Evolutionary conservation across 2,888 invertebrate species (phyloP).

Genomic region (Limnephilus auricula): DNA sequence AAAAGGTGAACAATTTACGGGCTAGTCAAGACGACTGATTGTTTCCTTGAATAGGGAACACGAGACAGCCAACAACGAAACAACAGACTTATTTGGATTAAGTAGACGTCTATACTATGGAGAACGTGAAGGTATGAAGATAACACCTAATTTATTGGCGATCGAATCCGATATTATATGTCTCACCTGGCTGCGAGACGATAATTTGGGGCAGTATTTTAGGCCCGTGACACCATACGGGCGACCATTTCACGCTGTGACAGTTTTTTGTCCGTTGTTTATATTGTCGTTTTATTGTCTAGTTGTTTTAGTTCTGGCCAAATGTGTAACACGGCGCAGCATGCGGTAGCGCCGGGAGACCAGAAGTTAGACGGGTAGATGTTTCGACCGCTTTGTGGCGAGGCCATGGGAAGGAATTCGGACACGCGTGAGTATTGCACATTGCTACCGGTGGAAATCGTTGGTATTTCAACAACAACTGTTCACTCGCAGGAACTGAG

Average conservation of each 20-base stretch:
- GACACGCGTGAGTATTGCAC: constrained; percentile 17
- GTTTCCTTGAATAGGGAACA: constrained; percentile 26
- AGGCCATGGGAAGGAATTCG: constrained; percentile 3
- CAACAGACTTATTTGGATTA: constrained; percentile 56
- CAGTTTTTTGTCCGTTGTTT: not conserved
- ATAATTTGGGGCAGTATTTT: constrained; percentile 34
- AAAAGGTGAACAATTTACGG: constrained; percentile 43
- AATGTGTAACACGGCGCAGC: constrained; percentile 52
- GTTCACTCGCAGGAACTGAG: not conserved
- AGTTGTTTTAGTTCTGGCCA: constrained; percentile 46
- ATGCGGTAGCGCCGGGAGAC: constrained; percentile 29
- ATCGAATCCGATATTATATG: constrained; percentile 52
- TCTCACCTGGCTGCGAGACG: constrained; percentile 53
- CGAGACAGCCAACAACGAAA: constrained; percentile 15
- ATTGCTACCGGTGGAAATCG: not conserved
- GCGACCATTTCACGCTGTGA: constrained; percentile 17
- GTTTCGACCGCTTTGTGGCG: not conserved
- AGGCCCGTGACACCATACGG: constrained; percentile 41
- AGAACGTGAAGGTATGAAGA: constrained; percentile 36
- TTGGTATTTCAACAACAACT: not conserved
- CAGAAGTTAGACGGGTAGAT: constrained; percentile 5
- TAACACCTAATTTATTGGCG: constrained; percentile 63
- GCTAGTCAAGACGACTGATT: constrained; percentile 33
- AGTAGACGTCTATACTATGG: constrained; percentile 56
- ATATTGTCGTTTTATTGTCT: not conserved